Conservation (phyloP, 2,888 invertebrate genomes). For the Lissocephala sabroskyi region DNA sequence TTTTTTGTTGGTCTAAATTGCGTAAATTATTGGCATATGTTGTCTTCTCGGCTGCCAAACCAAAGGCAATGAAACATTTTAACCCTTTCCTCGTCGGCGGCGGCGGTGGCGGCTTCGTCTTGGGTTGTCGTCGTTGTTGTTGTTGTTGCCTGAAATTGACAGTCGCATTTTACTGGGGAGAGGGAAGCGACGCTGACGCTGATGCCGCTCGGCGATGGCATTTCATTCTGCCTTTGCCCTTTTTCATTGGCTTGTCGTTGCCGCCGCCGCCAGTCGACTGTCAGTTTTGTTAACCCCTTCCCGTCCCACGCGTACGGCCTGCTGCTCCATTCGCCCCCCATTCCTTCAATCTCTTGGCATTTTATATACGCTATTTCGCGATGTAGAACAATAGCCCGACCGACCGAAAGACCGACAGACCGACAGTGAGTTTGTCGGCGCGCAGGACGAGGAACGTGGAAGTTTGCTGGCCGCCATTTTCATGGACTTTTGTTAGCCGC, state of each 20-base stretch:
- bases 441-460: no score
- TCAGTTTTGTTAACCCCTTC: conserved; percentile 55
- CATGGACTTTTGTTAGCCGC: conserved; percentile 38
- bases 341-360: conserved; percentile 1
- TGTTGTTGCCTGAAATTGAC: conserved; percentile 42
- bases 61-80: conserved; percentile 60
- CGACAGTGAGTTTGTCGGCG: no score
- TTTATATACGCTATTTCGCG: conserved; percentile 50
- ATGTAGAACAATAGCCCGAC: conserved; percentile 53
- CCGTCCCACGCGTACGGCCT: no score
- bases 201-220: conserved; percentile 18
- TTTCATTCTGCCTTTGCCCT: conserved; percentile 32
- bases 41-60: conserved; percentile 36
- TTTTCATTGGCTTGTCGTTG: neutral
- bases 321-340: no score
- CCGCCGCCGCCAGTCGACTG: conserved; percentile 45
- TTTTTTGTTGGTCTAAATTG: conserved; percentile 47
- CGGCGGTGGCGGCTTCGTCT: conserved; percentile 11
- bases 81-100: conserved; percentile 48
- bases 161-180: conserved; percentile 48
- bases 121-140: neutral
- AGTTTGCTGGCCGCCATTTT: conserved; percentile 17
- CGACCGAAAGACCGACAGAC: conserved; percentile 20
- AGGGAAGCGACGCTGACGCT: conserved; percentile 6
- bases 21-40: conserved; percentile 63